phyloP scores from a whole-genome alignment of 2,888 invertebrate genomes.

The Microctonus brassicae region DNA sequence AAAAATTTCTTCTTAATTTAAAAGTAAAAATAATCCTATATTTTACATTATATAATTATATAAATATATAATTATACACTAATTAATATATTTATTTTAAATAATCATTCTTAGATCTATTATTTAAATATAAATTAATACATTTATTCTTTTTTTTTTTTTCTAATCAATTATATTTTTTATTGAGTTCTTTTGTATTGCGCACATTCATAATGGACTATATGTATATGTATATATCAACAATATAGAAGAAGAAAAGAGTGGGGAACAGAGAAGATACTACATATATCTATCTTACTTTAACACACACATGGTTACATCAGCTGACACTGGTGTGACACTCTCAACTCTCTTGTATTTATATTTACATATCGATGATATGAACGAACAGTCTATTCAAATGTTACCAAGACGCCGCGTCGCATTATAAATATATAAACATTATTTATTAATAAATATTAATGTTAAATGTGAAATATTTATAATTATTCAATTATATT shows the following conservation, averaged over 20 bases:
- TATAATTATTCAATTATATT: too few species aligned
- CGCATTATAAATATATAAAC: too few species aligned
- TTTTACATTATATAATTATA: too few species aligned
- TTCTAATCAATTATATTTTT: neutral
- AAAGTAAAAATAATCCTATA: too few species aligned
- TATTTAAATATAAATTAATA: too few species aligned
- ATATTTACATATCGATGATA: constrained; percentile 25
- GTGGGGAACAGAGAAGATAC: neutral
- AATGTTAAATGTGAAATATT: constrained; percentile 7
- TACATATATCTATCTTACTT: neutral
- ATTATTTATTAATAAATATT: too few species aligned
- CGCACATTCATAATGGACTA: neutral
- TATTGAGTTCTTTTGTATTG: neutral
- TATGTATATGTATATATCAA: neutral
- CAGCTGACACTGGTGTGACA: constrained; percentile 13
- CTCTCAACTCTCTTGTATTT: neutral
- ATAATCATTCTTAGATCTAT: too few species aligned
- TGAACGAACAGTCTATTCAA: constrained; percentile 22
- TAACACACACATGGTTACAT: neutral
- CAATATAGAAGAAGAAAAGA: neutral
- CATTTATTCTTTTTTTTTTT: too few species aligned
- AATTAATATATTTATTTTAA: too few species aligned
- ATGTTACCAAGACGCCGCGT: constrained; percentile 22
- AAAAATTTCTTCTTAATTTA: too few species aligned
- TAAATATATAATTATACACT: too few species aligned